Conservation (phyloP, 2,113 vertebrate genomes). For the Brachyhypopomus occidentalis region DNA sequence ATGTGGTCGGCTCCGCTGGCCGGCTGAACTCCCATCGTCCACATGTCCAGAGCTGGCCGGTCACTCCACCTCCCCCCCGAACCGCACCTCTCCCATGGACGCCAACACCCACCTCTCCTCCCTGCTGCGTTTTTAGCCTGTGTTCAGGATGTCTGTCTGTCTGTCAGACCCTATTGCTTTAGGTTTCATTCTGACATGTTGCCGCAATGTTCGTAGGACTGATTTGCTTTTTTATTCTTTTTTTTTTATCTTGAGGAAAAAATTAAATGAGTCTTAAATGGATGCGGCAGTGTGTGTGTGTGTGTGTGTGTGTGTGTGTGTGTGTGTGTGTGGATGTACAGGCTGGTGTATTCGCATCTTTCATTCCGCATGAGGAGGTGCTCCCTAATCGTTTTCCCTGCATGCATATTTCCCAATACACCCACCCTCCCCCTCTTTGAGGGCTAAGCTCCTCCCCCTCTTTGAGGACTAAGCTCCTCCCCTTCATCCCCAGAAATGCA, state of each 20-base stretch:
- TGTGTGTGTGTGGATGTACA: constrained; percentile 54
- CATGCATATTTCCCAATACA: too few relatives aligned
- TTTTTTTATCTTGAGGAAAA: constrained; percentile 71
- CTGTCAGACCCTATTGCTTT: constrained; percentile 72
- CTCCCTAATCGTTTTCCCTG: constrained; percentile 61
- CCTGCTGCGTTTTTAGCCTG: constrained; percentile 14
- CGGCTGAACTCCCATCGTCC: constrained; percentile 3
- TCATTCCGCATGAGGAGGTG: constrained; percentile 83
- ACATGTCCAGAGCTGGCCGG: neutral
- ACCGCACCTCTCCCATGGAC: constrained; percentile 8
- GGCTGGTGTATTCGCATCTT: constrained; percentile 81
- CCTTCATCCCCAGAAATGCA: neutral
- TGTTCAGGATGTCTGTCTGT: constrained; percentile 17
- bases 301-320: constrained; percentile 75
- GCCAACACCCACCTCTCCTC: neutral
- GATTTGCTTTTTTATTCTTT: constrained; percentile 65
- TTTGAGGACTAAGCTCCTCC: neutral
- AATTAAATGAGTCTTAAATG: constrained; percentile 82
- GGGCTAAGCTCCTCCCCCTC: neutral
- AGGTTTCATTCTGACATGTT: constrained; percentile 60
- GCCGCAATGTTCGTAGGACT: constrained; percentile 59
- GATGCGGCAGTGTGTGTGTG: constrained; percentile 56
- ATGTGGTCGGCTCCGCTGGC: constrained; percentile 1
- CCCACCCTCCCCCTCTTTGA: too few relatives aligned
- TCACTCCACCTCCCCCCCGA: neutral